Conservation (phyloP, 2,113 vertebrate species). For the Vicugna pacos region DNA sequence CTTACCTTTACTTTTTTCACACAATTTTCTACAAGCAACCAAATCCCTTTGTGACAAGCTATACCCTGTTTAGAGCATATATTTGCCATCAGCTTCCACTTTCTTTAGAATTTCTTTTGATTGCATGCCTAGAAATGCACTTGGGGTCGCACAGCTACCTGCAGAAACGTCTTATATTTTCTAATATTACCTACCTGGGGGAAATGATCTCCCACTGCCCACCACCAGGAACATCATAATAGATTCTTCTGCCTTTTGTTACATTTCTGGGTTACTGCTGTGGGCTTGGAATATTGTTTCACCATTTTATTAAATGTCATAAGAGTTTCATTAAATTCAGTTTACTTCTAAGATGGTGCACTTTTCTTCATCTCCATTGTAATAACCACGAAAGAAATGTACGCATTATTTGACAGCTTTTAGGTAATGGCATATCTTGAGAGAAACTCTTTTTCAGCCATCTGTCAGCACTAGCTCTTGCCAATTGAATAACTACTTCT, state of each 20-base stretch:
- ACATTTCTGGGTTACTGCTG: background rate
- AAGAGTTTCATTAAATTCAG: background rate
- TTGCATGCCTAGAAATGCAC: background rate
- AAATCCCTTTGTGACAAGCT: background rate
- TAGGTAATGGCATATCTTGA: background rate
- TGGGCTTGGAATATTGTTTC: background rate
- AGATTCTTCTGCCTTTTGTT: background rate
- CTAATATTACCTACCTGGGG: background rate
- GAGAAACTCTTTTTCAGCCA: background rate
- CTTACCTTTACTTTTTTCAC: background rate
- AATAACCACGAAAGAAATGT: background rate
- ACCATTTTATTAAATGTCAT: background rate
- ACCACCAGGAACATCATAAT: background rate
- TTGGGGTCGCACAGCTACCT: background rate
- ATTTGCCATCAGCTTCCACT: background rate
- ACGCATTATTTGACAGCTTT: background rate
- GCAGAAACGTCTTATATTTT: background rate
- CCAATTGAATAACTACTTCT: background rate
- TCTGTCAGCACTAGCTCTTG: background rate
- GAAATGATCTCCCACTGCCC: background rate
- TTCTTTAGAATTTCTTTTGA: background rate
- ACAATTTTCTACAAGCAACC: background rate
- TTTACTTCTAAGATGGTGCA: background rate
- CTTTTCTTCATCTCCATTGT: background rate
- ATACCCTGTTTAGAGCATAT: background rate